A percentile compares a stretch with the other conserved stretches of the same genome.
Conservation (phyloP, 2,113 vertebrate species). For the Oceanodroma tethys region DNA sequence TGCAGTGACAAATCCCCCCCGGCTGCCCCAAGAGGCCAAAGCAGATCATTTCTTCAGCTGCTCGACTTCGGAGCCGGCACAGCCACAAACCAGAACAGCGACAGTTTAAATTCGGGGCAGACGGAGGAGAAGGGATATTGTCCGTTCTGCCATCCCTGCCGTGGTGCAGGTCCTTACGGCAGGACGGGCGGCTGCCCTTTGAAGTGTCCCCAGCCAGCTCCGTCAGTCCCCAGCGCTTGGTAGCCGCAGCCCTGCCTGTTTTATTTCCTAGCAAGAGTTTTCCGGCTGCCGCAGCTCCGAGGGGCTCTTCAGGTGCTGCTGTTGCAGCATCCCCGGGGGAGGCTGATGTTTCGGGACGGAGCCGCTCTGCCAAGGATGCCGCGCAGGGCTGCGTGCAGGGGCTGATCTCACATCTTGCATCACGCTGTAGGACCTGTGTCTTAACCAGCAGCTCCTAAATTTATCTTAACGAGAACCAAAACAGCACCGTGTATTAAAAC, state of each 20-base stretch:
- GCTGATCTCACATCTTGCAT: neutral
- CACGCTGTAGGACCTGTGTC: too few relatives aligned
- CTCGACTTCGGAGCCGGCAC: fast-evolving
- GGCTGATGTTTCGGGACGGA: fast-evolving
- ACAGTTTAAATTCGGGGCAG: neutral
- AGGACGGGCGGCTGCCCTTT: neutral
- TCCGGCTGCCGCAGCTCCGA: fast-evolving
- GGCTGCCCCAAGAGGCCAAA: neutral
- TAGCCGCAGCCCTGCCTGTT: neutral
- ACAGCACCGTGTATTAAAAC: fast-evolving
- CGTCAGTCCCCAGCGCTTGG: fast-evolving
- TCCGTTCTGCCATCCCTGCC: neutral
- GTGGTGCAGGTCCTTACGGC: neutral
- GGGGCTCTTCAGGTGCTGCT: neutral
- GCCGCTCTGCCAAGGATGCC: fast-evolving
- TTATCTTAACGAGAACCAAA: neutral
- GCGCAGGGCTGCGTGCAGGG: fast-evolving
- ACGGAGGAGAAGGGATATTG: neutral
- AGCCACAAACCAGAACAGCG: fast-evolving
- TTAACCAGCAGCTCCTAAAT: neutral
- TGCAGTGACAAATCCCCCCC: neutral
- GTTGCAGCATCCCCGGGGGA: too few relatives aligned
- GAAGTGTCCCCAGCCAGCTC: neutral
- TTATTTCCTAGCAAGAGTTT: neutral
- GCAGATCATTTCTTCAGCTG: neutral